A percentile compares a stretch with the other conserved stretches of the same genome.
These are phyloP conservation scores for Ursus arctos DNA, from an alignment of 2,113 vertebrate species.

Conservation along the genomic window DNA sequence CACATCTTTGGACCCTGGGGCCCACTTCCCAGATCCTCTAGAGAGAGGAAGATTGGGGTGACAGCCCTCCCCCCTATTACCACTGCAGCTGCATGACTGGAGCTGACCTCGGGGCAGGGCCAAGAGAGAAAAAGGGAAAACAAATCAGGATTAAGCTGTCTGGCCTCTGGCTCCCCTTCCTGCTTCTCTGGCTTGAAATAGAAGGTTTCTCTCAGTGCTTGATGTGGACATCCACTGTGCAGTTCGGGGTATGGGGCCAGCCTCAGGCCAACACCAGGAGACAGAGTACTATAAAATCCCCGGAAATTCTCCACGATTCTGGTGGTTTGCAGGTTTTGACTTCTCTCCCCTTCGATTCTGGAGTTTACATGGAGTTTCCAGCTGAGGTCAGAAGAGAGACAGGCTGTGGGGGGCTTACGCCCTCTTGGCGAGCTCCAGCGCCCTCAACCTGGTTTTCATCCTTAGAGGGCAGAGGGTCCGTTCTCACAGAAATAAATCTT, in stretches of 20 bases:
- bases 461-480: no score
- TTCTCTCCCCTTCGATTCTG: not conserved
- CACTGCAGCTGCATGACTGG: not conserved
- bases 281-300: not conserved
- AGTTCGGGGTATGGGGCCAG: not conserved
- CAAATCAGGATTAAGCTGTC: no score
- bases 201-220: not conserved
- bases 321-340: not conserved
- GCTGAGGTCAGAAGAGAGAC: not conserved
- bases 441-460: not conserved
- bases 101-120: not conserved
- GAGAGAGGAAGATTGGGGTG: not conserved
- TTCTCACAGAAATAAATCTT: not conserved
- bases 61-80: not conserved
- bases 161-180: no score
- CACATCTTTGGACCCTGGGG: not conserved
- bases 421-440: not conserved
- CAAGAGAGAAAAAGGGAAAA: not conserved
- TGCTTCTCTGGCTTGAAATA: not conserved
- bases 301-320: not conserved
- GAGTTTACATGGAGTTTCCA: not conserved
- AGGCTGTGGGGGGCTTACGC: not conserved
- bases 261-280: not conserved
- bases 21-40: not conserved
- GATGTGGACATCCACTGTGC: accelerated